These are phyloP conservation scores for Ctena decussata DNA, from an alignment of 2,888 invertebrate genomes.

Conservation along the genomic window DNA sequence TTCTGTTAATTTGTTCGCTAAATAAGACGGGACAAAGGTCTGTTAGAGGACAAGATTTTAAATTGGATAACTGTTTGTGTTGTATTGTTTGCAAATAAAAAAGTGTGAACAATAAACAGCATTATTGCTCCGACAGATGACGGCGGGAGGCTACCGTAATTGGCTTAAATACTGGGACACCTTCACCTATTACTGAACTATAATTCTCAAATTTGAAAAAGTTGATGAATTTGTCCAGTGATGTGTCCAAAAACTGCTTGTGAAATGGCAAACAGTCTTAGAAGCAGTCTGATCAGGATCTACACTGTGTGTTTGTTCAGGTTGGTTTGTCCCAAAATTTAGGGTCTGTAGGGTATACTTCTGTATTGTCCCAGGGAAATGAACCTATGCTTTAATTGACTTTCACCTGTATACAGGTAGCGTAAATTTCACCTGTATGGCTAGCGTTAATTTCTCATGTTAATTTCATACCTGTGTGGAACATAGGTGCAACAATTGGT, in stretches of 20 bases:
- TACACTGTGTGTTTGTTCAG: no score
- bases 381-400: conserved; percentile 2
- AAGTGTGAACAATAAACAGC: not conserved
- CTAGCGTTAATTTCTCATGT: not conserved
- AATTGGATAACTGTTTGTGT: conserved; percentile 11
- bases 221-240: no score
- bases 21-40: not conserved
- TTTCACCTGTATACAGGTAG: conserved; percentile 1
- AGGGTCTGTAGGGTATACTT: not conserved
- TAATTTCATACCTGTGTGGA: not conserved
- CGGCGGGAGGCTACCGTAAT: no score
- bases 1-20: not conserved
- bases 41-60: not conserved
- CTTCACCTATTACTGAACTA: no score
- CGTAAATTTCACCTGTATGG: not conserved
- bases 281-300: no score
- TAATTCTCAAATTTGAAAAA: no score
- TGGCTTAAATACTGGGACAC: no score
- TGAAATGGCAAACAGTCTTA: no score
- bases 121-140: not conserved
- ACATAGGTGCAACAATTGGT: not conserved
- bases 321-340: no score
- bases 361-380: not conserved
- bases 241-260: no score
- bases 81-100: not conserved